Base-by-base conservation (phyloP, 2,888 invertebrate species). In the Lasioglossum malachurum region DNA sequence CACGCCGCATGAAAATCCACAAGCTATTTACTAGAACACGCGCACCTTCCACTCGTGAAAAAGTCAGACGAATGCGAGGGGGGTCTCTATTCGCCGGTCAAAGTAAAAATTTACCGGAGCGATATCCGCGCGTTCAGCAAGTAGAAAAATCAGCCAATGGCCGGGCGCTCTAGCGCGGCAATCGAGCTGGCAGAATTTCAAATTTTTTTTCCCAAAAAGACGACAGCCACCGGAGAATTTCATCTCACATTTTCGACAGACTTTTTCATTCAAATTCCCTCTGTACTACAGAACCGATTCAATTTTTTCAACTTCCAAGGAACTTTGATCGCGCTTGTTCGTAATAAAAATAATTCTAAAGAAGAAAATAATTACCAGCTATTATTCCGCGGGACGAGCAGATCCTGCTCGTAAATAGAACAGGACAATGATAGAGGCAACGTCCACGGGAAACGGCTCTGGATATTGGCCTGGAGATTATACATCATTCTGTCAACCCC, bases 401-500 rank as follows among this genome's bases (percentile, higher is more conserved):
- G 23, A 71, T 41, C 14, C 38, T n/a, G 23, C 41, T 38, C 69
- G 69, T 19, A 27, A 77, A 78, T 27, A 49, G 69, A 69, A 41
- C 10, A 23, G 31, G 41, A 49, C 16, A 49, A 80, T 72, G 67
- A 44, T 46, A 4, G 38, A 74, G 73, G 38, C 44, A n/a, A 31
- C 53, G 53, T 27, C 38, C 16, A 12, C 27, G 67, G 53, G 74
- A 57, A 80, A n/a, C 7, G 19, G 27, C 14, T 19, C 8, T n/a
- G 38, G 73, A 82, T 84, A 84, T 67, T 19, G 80, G 75, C 41
- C 71, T 75, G 31, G 74, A 79, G 86, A 89, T 88, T 90, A 83
- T 90, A 83, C 84, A 81, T 90, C 90, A 84, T 82, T 80, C 90
- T 82, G 87, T 89, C 89, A 78, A 38, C 82, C 35, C 49, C 79